Evolutionary conservation across 2,888 invertebrate species (phyloP), one percentile per base, ranked within the genome.

Genomic region (Polydrusus pterygomalis): DNA sequence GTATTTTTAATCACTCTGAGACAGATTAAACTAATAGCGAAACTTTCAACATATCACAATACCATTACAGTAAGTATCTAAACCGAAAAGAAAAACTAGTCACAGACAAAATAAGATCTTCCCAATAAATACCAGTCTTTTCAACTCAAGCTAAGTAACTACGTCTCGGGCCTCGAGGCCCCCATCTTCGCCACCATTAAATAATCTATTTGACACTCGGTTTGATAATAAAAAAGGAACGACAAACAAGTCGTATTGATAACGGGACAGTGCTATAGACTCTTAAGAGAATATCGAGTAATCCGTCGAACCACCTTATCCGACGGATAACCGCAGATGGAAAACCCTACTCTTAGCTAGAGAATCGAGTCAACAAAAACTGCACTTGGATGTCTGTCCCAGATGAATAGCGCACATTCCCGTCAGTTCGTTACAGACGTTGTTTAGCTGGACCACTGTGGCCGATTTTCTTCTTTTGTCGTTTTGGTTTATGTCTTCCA

Each of bases 361-460:
- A 34, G 11, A 13, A 15, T 17, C 15, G 30, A 58, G 70, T 82
- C 70, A 91, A 89, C 91, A 91, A 80, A 91, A 90, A 83, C 90
- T 91, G 81, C 90, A 90, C 82, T 90, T 90, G 69, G 90, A 89
- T 58, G 89, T 88, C 79, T 90, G 90, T 64, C 89, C 90, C 71
- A 90, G 86, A 82, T 91, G 90, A 69, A 90, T 87, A 60, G 89
- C 89, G 82, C 91, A 91, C 70, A 90, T 88, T 1, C 89, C 87
- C 9, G 89, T 89, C 77, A 89, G 79, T 54, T 88, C 89, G 38
- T 86, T 86, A 80, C 89, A 89, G 20, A 88, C 88, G 56, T 86
- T 84, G 77, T 86, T 87, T 75, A 87, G 79, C 73, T 87, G 86
- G n/a, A 87, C 84, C n/a, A 86, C 83, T 6, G 78, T 77, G 11